These are phyloP conservation scores for Enteromius thamalakanensis DNA, from an alignment of 2,797 vertebrate genomes.

Conservation along the genomic window DNA sequence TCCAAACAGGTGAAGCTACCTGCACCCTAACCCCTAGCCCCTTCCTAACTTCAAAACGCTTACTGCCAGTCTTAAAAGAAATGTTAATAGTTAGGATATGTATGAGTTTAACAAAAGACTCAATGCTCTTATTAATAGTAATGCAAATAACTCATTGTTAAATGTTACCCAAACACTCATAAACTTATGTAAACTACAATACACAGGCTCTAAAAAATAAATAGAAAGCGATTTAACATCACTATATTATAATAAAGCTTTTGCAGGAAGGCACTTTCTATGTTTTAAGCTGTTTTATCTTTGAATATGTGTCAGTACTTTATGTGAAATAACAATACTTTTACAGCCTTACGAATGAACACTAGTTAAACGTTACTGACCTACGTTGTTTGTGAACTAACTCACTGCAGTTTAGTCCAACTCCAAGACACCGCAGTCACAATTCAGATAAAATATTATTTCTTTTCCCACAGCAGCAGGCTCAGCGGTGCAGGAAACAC, in stretches of 20 bases:
- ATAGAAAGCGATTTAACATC: neutral
- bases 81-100: neutral
- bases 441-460: neutral
- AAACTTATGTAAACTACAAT: neutral
- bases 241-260: neutral
- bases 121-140: neutral
- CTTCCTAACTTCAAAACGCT: conserved; percentile 56
- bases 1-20: conserved; percentile 77
- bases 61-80: neutral
- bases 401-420: neutral
- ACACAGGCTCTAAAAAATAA: neutral
- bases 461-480: neutral
- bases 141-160: neutral
- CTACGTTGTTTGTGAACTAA: neutral
- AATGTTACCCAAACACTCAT: neutral
- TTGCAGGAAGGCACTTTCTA: neutral
- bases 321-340: neutral
- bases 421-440: neutral
- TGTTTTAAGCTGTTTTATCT: neutral
- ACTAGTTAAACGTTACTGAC: neutral
- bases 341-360: neutral
- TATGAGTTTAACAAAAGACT: too few species aligned
- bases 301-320: neutral
- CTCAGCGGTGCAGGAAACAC: neutral
- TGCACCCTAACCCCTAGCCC: conserved; percentile 57